Evolutionary conservation across 2,113 vertebrate species (phyloP).

Genomic region (Machaerirhynchus nigripectus): DNA sequence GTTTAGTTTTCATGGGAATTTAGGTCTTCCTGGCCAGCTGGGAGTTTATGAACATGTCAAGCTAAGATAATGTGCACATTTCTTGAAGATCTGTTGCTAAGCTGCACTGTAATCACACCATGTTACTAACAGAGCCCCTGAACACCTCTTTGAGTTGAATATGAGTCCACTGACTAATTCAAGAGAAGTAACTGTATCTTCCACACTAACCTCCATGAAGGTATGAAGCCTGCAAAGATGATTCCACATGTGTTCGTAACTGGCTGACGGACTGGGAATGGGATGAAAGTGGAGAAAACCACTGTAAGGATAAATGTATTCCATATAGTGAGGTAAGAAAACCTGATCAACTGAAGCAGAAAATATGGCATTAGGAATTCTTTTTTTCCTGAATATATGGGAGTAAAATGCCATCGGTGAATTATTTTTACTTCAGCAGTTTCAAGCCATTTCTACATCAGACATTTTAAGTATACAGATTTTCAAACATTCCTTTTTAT

Average conservation of each 20-base stretch:
- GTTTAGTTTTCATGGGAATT: neutral
- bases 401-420: neutral
- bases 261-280: constrained; percentile 68
- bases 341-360: neutral
- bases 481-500: neutral
- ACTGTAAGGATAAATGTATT: constrained; percentile 62
- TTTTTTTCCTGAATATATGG: neutral
- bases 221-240: constrained; percentile 73
- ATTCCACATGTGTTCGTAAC: constrained; percentile 63
- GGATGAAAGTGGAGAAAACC: constrained; percentile 62
- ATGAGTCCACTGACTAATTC: neutral
- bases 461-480: neutral
- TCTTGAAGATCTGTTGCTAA: neutral
- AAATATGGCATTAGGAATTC: neutral
- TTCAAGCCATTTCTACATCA: neutral
- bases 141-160: neutral
- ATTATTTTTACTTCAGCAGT: neutral
- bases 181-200: constrained; percentile 21
- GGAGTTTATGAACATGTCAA: neutral
- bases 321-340: constrained; percentile 67
- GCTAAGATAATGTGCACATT: neutral
- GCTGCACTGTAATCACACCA: neutral
- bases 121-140: rapidly evolving
- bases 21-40: neutral
- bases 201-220: constrained; percentile 18